These are phyloP conservation scores for Coccyzus lansbergi DNA, from an alignment of 2,797 vertebrate species.

Conservation along the genomic window DNA sequence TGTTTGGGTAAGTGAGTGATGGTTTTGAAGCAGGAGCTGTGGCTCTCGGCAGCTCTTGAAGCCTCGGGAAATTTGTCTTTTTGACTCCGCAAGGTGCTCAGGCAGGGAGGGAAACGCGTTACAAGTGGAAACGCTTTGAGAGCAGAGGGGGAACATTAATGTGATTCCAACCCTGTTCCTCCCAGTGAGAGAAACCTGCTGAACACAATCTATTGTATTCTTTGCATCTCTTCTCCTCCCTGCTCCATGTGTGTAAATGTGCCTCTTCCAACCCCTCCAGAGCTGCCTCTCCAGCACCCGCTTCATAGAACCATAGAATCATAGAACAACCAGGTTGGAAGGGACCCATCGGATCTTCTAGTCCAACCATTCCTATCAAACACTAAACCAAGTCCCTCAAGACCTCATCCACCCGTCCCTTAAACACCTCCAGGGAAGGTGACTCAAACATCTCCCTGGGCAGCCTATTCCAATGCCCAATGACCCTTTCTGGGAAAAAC, in stretches of 20 bases:
- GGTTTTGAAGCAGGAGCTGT: neutral
- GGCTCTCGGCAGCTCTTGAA: constrained; percentile 52
- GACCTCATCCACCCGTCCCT: too few relatives aligned
- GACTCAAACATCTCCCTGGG: too few relatives aligned
- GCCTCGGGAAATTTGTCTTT: constrained; percentile 49
- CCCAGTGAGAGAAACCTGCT: neutral
- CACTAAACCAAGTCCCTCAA: too few relatives aligned
- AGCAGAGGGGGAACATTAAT: neutral
- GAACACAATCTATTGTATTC: neutral
- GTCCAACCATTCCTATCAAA: too few relatives aligned
- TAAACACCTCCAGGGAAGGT: too few relatives aligned
- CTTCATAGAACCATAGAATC: too few relatives aligned
- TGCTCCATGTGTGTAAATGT: neutral
- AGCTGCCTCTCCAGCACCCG: neutral
- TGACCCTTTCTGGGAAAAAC: too few relatives aligned
- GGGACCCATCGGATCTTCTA: too few relatives aligned
- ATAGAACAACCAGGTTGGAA: too few relatives aligned
- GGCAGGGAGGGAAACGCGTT: neutral
- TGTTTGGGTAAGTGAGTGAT: neutral
- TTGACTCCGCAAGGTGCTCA: constrained; percentile 24
- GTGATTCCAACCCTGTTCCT: constrained; percentile 3
- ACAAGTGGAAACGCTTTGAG: neutral
- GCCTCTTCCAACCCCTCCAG: neutral
- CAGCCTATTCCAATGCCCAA: too few relatives aligned
- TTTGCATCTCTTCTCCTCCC: neutral